Evolutionary conservation across 2,797 vertebrate species (phyloP).

Genomic region (Smutsia temminckii): DNA sequence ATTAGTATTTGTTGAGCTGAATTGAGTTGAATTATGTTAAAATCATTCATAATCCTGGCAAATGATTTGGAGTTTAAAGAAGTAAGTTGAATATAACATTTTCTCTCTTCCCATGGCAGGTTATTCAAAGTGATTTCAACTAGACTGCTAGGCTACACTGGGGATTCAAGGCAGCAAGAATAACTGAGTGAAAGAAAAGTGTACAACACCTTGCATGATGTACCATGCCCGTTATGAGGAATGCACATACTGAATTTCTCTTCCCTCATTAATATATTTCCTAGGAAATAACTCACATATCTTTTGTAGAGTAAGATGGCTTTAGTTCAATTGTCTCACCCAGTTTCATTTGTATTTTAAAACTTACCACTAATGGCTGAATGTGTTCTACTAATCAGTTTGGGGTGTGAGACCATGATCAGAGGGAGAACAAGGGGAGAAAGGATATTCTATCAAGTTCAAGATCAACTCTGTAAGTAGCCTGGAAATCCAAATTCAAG

Average conservation of each 20-base stretch:
- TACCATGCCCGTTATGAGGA: background rate
- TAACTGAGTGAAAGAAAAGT: background rate
- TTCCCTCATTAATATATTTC: background rate
- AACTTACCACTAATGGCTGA: background rate
- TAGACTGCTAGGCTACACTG: background rate
- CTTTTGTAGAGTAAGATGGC: background rate
- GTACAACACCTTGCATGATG: background rate
- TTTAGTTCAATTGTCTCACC: background rate
- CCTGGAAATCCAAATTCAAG: constrained; percentile 12
- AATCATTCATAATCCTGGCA: background rate
- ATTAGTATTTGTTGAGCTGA: background rate
- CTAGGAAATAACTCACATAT: background rate
- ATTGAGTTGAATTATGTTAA: constrained; percentile 5
- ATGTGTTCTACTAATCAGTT: background rate
- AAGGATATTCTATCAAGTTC: background rate
- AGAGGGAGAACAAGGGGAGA: background rate
- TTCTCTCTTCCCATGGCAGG: background rate
- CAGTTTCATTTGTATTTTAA: background rate
- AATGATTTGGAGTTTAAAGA: background rate
- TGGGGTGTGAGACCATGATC: background rate
- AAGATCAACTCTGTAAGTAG: background rate
- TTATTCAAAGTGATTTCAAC: constrained; percentile 20
- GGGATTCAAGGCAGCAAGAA: background rate
- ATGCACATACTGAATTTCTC: background rate
- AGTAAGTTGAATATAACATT: background rate